A percentile compares a stretch with the other conserved stretches of the same genome.
Evolutionary conservation across 2,888 invertebrate species (phyloP).

Genomic region (Siphonodentalium dalli): DNA sequence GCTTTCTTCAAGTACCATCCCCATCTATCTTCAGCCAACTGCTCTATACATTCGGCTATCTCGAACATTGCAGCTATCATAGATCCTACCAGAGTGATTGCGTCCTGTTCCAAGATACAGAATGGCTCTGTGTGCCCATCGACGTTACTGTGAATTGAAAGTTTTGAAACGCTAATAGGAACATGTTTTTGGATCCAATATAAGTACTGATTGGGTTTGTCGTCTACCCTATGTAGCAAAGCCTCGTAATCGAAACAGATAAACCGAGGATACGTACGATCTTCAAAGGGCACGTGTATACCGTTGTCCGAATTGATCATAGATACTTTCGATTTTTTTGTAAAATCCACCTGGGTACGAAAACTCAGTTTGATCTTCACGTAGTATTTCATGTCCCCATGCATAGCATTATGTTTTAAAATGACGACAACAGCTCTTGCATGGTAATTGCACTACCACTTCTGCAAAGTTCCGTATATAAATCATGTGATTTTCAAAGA

Average conservation of each 20-base stretch:
- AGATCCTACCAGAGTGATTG: slow-evolving; percentile 2
- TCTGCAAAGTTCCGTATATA: slow-evolving; percentile 12
- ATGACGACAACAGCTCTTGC: slow-evolving; percentile 21
- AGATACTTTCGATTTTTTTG: slow-evolving; percentile 8
- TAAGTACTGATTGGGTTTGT: slow-evolving; percentile 7
- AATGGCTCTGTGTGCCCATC: slow-evolving; percentile 15
- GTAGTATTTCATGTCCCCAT: slow-evolving; percentile 13
- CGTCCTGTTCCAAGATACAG: slow-evolving; percentile 19
- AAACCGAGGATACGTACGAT: slow-evolving; percentile 21
- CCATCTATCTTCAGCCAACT: slow-evolving; percentile 19
- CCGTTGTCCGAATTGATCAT: slow-evolving; percentile 17
- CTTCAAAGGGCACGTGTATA: slow-evolving; percentile 14
- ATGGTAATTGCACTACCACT: slow-evolving; percentile 13
- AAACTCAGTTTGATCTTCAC: slow-evolving; percentile 19
- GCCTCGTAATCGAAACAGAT: slow-evolving; percentile 18
- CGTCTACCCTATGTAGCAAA: no score
- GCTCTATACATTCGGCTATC: slow-evolving; percentile 7
- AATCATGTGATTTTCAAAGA: slow-evolving; percentile 23
- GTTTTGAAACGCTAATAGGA: slow-evolving; percentile 20
- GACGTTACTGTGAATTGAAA: slow-evolving; percentile 23
- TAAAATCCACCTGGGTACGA: slow-evolving; percentile 25
- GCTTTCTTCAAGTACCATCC: slow-evolving; percentile 17
- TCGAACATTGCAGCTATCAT: slow-evolving; percentile 13
- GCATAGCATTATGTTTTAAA: slow-evolving; percentile 14
- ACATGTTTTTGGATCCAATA: slow-evolving; percentile 21